Evolutionary conservation across 2,888 invertebrate genomes (phyloP).

Genomic region (Pyrochroa serraticornis): DNA sequence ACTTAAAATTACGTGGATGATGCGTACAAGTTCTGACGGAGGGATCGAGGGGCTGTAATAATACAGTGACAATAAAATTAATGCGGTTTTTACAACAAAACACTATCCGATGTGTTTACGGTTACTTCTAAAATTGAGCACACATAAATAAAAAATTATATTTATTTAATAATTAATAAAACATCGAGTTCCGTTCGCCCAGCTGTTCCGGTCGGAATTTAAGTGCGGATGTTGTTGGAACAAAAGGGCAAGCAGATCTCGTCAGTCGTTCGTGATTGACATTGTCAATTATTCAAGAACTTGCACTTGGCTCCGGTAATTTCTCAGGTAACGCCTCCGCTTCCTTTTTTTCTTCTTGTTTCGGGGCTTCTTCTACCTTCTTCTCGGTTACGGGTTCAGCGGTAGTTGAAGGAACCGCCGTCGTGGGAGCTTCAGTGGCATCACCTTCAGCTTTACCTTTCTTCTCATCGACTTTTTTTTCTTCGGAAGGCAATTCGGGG

Average conservation of each 20-base stretch:
- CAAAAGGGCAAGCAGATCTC: conserved; percentile 55
- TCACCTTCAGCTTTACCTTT: conserved; percentile 38
- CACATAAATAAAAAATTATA: conserved; percentile 42
- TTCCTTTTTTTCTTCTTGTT: conserved; percentile 35
- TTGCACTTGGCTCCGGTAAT: conserved; percentile 45
- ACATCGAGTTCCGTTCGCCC: conserved; percentile 50
- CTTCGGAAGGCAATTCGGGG: conserved; percentile 38
- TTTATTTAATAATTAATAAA: conserved; percentile 24
- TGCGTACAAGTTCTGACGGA: conserved; percentile 2
- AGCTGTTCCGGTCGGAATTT: conserved; percentile 48
- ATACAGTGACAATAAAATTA: conserved; percentile 41
- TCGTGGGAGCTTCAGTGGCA: conserved; percentile 28
- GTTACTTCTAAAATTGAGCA: conserved; percentile 42
- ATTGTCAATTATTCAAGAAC: conserved; percentile 48
- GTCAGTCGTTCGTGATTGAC: conserved; percentile 41
- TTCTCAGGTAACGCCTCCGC: conserved; percentile 41
- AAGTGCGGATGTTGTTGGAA: conserved; percentile 46
- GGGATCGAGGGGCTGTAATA: conserved; percentile 21
- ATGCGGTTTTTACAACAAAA: conserved; percentile 46
- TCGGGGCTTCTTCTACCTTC: conserved; percentile 34
- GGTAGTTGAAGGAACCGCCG: conserved; percentile 23
- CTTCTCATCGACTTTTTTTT: conserved; percentile 36
- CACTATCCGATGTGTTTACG: conserved; percentile 29
- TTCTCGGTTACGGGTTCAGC: conserved; percentile 34
- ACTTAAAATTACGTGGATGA: conserved; percentile 37